These are phyloP conservation scores for Drosophila varians DNA, from an alignment of 1,140 invertebrate genomes.

Conservation along the genomic window DNA sequence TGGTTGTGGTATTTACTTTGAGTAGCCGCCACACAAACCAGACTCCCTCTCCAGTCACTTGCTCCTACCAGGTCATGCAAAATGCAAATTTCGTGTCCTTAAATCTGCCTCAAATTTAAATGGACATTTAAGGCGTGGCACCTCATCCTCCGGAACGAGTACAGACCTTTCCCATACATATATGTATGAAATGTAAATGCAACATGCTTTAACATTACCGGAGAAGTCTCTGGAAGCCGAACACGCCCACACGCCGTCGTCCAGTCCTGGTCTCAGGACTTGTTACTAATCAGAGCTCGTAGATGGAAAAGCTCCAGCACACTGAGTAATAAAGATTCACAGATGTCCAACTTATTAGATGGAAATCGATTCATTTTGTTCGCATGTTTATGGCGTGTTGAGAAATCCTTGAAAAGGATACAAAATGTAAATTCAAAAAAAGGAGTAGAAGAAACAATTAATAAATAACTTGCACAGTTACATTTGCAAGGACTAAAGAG, in stretches of 20 bases:
- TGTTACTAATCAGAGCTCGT: neutral
- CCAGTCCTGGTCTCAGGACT: neutral
- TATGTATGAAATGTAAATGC: conserved; percentile 19
- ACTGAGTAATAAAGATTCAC: too few relatives aligned
- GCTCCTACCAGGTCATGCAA: conserved; percentile 18
- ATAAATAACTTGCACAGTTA: neutral
- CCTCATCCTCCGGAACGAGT: neutral
- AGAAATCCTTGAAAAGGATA: too few relatives aligned
- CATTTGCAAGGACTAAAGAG: neutral
- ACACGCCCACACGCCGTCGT: neutral
- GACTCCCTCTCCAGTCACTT: neutral
- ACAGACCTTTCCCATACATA: neutral
- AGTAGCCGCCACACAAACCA: conserved; percentile 28
- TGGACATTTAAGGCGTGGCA: conserved; percentile 39
- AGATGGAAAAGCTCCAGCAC: neutral
- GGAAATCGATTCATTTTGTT: too few relatives aligned
- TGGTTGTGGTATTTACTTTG: conserved; percentile 70
- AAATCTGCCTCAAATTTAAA: conserved; percentile 68
- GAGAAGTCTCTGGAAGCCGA: conserved; percentile 27
- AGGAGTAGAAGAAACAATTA: too few relatives aligned
- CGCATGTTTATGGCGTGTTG: too few relatives aligned
- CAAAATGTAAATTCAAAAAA: too few relatives aligned
- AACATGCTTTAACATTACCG: conserved; percentile 53
- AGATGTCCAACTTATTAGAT: too few relatives aligned
- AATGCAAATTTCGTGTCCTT: conserved; percentile 48